Evolutionary conservation across 2,888 invertebrate species (phyloP), one percentile per base, ranked within the genome.

Genomic region (Platycnemis pennipes): DNA sequence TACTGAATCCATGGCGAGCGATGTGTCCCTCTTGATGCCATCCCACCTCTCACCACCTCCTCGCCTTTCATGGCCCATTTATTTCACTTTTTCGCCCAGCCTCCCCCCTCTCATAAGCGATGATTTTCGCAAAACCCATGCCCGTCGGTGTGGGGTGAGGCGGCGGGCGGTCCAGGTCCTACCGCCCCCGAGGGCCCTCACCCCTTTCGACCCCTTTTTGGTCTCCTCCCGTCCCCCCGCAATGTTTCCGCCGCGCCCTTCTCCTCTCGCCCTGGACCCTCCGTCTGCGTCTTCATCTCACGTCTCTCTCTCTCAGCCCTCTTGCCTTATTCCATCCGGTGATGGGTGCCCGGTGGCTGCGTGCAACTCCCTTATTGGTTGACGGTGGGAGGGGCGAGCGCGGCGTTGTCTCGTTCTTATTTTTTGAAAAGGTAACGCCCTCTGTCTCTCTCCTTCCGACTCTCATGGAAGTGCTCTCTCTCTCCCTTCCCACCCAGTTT

Each of bases 261-360:
- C 45, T n/a, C 63, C 31, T 42, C n/a, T 44, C 63, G 63, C 69
- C 91, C 56, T 63, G 26, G 63, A 31, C 46, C 31, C n/a, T 49
- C 88, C 26, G n/a, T n/a, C n/a, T 49, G 49, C 88, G 88, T 88
- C 88, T 88, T 88, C 88, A 88, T 88, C 88, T 88, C 49, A 46
- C n/a, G n/a, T n/a, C 88, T 49, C 46, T n/a, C 49, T 49, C 88
- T n/a, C 88, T 88, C 88, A n/a, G n/a, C 37, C n/a, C 77, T 77
- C 49, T 88, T 49, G 49, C 49, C 49, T 11, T 49, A 49, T 88
- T 88, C 88, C 88, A 88, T 88, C 88, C 26, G 42, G n/a, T 89
- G 89, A 89, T 89, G 89, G 56, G 89, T 89, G 91, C 56, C 91
- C 91, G 56, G 91, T 69, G 91, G 89, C 89, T 56, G 91, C 91